A percentile compares a stretch with the other conserved stretches of the same genome.
These are phyloP conservation scores for Carduelis carduelis DNA, from an alignment of 2,797 vertebrate genomes.

Conservation along the genomic window DNA sequence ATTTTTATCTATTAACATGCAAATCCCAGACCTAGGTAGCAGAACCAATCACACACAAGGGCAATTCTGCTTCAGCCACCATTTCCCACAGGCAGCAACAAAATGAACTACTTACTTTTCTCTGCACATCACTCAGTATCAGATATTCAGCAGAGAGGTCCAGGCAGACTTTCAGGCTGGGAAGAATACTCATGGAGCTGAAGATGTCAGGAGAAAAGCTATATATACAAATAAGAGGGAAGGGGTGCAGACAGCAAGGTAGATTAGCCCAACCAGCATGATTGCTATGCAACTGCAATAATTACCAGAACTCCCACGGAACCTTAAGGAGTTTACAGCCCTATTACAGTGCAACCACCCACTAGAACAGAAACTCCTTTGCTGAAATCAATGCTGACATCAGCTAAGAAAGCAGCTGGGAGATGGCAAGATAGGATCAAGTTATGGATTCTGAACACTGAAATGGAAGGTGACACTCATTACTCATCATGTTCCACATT, in stretches of 20 bases:
- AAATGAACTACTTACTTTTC: conserved; percentile 82
- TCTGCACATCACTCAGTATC: conserved; percentile 94
- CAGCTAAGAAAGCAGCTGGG: neutral
- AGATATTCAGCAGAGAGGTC: conserved; percentile 94
- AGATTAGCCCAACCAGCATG: neutral
- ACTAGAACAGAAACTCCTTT: neutral
- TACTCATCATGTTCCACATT: neutral
- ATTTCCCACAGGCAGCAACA: neutral
- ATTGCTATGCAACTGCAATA: neutral
- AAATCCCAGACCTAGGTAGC: neutral
- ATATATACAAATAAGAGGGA: neutral
- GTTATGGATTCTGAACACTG: neutral
- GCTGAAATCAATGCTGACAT: neutral
- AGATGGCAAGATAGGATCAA: neutral
- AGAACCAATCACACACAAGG: neutral
- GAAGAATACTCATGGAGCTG: conserved; percentile 83
- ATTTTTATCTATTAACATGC: neutral
- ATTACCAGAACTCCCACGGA: neutral
- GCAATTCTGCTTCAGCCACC: neutral
- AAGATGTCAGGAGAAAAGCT: conserved; percentile 95
- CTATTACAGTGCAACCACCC: neutral
- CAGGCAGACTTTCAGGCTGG: conserved; percentile 92
- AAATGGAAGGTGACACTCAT: neutral
- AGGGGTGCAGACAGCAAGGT: neutral
- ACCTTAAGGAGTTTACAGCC: neutral